Conservation (phyloP, 1,140 invertebrate genomes). For the Anoplophora glabripennis region DNA sequence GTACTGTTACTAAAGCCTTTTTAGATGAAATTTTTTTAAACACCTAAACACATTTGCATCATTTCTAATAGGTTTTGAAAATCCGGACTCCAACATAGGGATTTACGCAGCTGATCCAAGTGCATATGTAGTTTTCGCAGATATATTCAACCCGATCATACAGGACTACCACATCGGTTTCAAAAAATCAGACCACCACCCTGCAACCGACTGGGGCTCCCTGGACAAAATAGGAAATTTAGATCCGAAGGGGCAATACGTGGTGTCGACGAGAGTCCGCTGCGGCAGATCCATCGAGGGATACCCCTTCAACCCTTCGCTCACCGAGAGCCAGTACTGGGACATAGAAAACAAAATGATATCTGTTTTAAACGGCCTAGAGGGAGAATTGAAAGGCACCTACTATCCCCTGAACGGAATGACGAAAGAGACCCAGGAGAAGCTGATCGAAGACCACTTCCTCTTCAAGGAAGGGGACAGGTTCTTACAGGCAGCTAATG, state of each 20-base stretch:
- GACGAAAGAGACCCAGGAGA: constrained; percentile 64
- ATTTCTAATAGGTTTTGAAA: constrained; percentile 57
- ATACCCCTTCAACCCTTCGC: constrained; percentile 75
- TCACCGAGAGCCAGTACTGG: constrained; percentile 65
- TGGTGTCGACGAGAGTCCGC: constrained; percentile 73
- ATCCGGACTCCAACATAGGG: constrained; percentile 62
- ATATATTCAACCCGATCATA: constrained; percentile 75
- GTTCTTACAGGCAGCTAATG: constrained; percentile 66
- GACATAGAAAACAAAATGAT: constrained; percentile 55
- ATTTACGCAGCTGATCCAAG: constrained; percentile 74
- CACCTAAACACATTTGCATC: too few relatives aligned
- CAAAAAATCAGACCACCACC: constrained; percentile 62
- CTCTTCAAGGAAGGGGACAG: constrained; percentile 76
- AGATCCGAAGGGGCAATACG: constrained; percentile 66
- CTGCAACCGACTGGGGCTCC: constrained; percentile 68
- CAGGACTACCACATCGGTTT: constrained; percentile 71
- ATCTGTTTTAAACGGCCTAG: constrained; percentile 38
- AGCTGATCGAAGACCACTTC: constrained; percentile 75
- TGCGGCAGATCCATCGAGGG: constrained; percentile 67
- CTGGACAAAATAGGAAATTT: constrained; percentile 64
- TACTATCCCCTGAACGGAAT: constrained; percentile 70
- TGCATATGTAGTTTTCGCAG: constrained; percentile 64
- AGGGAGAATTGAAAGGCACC: constrained; percentile 58
- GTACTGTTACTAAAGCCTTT: too few relatives aligned
- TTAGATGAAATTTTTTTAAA: too few relatives aligned